Evolutionary conservation across 2,888 invertebrate genomes (phyloP).

Genomic region (Xanthostigma xanthostigma): DNA sequence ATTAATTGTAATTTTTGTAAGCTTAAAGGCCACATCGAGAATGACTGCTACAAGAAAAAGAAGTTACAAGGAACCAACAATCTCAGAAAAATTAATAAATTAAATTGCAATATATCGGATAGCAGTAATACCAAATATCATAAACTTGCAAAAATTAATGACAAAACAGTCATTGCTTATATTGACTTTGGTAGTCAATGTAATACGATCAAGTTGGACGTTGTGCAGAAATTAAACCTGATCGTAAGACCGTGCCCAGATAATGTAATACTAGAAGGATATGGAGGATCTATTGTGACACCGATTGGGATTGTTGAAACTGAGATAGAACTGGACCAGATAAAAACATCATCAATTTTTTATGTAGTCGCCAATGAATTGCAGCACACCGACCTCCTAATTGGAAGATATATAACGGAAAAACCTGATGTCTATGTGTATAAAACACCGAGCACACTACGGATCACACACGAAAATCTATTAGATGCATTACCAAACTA

Average conservation of each 20-base stretch:
- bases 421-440: not conserved
- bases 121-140: conserved; percentile 3
- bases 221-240: not conserved
- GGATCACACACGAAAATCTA: not conserved
- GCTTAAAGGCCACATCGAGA: conserved; percentile 4
- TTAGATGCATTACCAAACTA: no score
- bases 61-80: no score
- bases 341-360: conserved; percentile 3
- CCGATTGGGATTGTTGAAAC: conserved; percentile 2
- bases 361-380: conserved; percentile 1
- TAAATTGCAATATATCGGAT: no score
- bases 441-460: not conserved
- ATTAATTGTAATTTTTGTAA: conserved; percentile 4
- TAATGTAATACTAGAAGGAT: conserved; percentile 1
- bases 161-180: conserved; percentile 3
- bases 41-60: no score
- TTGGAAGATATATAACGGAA: not conserved
- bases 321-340: conserved; percentile 2
- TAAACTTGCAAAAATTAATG: conserved; percentile 6
- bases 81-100: no score
- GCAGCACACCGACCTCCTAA: not conserved
- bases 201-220: conserved; percentile 6
- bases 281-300: conserved; percentile 2
- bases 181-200: conserved; percentile 9
- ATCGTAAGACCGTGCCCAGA: not conserved